Percentiles rank a stretch among this genome's conserved stretches.
These are phyloP conservation scores for Macrophya annulata DNA, from an alignment of 2,888 invertebrate genomes.

Conservation along the genomic window DNA sequence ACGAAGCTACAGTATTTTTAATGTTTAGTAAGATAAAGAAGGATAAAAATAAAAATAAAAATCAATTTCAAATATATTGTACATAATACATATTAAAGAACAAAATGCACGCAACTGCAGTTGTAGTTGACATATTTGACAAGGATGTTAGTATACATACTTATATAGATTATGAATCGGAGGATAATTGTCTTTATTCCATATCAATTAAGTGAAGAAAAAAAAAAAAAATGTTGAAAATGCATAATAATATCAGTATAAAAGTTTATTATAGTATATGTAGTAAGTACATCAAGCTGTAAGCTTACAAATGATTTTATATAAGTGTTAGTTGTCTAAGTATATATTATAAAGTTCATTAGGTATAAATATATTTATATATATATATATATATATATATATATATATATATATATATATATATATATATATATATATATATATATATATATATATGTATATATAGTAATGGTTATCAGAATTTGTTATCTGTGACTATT, in stretches of 20 bases:
- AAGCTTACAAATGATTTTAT: slow-evolving; percentile 53
- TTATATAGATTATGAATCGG: slow-evolving; percentile 57
- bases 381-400: slow-evolving; percentile 42
- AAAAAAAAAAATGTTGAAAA: slow-evolving; percentile 59
- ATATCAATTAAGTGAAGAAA: slow-evolving; percentile 55
- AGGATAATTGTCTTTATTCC: slow-evolving; percentile 58
- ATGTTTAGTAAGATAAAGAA: neutral
- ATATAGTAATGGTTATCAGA: slow-evolving; percentile 39
- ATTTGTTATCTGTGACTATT: slow-evolving; percentile 41
- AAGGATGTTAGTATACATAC: slow-evolving; percentile 44
- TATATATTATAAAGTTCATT: slow-evolving; percentile 27
- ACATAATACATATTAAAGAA: neutral
- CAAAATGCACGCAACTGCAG: neutral
- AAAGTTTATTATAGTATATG: slow-evolving; percentile 54
- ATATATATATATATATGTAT: slow-evolving; percentile 46
- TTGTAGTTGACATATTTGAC: neutral
- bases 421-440: slow-evolving; percentile 48
- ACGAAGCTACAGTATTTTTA: slow-evolving; percentile 16
- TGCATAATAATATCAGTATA: slow-evolving; percentile 63
- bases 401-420: too few species aligned
- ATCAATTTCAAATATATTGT: slow-evolving; percentile 9
- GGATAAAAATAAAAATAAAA: neutral
- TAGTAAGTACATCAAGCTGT: slow-evolving; percentile 46
- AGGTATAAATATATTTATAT: slow-evolving; percentile 43
- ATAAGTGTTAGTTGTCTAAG: slow-evolving; percentile 51